Percentiles rank a stretch among this genome's conserved stretches.
phyloP scores from a whole-genome alignment of 2,113 vertebrate genomes.

The Gnathonemus echidnorhynchus region DNA sequence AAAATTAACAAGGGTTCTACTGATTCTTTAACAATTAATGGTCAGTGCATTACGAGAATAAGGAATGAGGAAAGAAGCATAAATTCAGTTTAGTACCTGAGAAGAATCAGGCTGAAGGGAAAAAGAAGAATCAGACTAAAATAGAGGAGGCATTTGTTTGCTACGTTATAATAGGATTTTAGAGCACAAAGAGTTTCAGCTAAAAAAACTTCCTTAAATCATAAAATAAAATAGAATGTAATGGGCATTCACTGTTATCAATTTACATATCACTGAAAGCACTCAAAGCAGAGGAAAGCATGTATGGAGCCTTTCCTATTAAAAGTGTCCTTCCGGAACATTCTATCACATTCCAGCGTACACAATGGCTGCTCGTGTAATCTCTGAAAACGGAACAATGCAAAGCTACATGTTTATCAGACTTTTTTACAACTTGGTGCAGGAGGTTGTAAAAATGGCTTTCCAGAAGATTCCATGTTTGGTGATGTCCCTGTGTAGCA shows the following conservation, averaged over 20 bases:
- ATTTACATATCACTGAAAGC: background rate
- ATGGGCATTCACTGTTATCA: background rate
- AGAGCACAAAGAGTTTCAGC: background rate
- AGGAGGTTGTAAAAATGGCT: slow-evolving; percentile 37
- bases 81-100: slow-evolving; percentile 5
- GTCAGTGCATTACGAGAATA: slow-evolving; percentile 37
- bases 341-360: background rate
- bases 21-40: slow-evolving; percentile 58
- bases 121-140: background rate
- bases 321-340: background rate
- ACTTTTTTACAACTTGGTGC: slow-evolving; percentile 19
- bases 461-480: slow-evolving; percentile 30
- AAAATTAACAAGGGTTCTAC: slow-evolving; percentile 59
- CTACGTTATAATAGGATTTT: background rate
- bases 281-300: background rate
- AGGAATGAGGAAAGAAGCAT: background rate
- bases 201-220: background rate
- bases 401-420: slow-evolving; percentile 25
- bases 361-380: slow-evolving; percentile 37
- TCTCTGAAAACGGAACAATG: slow-evolving; percentile 34
- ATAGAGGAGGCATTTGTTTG: background rate
- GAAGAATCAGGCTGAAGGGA: background rate
- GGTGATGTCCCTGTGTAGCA: slow-evolving; percentile 44
- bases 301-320: background rate
- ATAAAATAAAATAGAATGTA: slow-evolving; percentile 1